Base-by-base conservation (phyloP, 2,113 vertebrate species). In the Trichechus manatus region DNA sequence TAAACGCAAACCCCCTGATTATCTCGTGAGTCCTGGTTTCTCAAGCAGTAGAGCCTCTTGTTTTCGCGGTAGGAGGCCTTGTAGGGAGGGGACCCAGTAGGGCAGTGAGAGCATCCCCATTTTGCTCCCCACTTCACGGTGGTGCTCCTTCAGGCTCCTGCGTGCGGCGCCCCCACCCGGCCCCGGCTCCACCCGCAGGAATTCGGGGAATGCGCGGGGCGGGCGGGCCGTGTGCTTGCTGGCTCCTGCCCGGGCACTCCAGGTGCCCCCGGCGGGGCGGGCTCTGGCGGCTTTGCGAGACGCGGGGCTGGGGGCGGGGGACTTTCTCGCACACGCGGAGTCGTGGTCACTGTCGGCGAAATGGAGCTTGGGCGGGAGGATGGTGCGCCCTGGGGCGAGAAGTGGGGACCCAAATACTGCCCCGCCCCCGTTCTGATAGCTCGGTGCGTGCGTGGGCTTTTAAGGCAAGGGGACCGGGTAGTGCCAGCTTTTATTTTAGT, bases 151-250 rank as follows among this genome's bases (percentile, higher is more conserved):
- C 96, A 93, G 96, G 95, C 96, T 92, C 25, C 87, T 36, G 96
- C 87, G 91, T 88, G 87, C 93, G 56, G 93, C 92, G 66, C 97
- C 96, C 97, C 97, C 89, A 94, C 97, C 93, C 83, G 27, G 59
- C 90, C 91, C 89, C 36, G 93, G 95, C 97, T 95, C 98, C 98
- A n/a, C 97, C 97, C 97, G 96, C 82, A 98, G 97, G 97, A 97
- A 97, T 98, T 95, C 75, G 84, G 94, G 93, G 97, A 97, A 97
- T 97, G 97, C 91, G 85, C 91, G 47, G 97, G 93, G 96, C 81
- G 94, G 97, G 95, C 95, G n/a, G 86, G 92, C 96, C n/a, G 96
- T 85, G 82, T 97, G 97, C 97, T 89, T 97, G 97, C 95, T 94
- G 93, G 95, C 97, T 97, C 97, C 97, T 97, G 97, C 97, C 96